A percentile compares a stretch with the other conserved stretches of the same genome.
phyloP scores from a whole-genome alignment of 1,140 invertebrate genomes.

The Aphelinus certus region DNA sequence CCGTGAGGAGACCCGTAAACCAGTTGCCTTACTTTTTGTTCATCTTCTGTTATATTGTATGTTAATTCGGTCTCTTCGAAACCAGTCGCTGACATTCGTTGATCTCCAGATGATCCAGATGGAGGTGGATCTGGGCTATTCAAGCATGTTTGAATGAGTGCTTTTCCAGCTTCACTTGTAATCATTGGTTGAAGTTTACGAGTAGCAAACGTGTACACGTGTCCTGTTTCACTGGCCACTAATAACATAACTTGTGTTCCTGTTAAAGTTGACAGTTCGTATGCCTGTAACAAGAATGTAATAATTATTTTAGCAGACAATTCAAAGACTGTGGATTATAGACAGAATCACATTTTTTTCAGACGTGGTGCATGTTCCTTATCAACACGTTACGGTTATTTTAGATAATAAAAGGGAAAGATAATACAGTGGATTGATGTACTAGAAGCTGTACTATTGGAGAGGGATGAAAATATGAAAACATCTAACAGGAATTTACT shows the following conservation, averaged over 20 bases:
- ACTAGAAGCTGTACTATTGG: no score
- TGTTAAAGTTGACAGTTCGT: constrained; percentile 98
- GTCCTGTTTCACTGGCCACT: constrained; percentile 95
- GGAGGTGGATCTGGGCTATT: constrained; percentile 95
- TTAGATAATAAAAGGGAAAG: no score
- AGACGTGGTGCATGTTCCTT: no score
- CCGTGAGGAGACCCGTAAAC: constrained; percentile 81
- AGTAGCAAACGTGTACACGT: constrained; percentile 99
- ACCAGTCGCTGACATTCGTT: constrained; percentile 97
- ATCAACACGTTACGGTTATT: no score
- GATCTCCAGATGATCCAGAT: constrained; percentile 79
- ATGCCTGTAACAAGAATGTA: constrained; percentile 78
- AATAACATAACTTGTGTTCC: constrained; percentile 98
- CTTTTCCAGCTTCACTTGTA: constrained; percentile 97
- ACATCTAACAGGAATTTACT: no score
- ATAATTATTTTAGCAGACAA: background rate
- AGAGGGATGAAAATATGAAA: no score
- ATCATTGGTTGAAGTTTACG: constrained; percentile 99
- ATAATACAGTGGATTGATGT: no score
- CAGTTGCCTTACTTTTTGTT: constrained; percentile 95
- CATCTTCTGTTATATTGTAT: constrained; percentile 94
- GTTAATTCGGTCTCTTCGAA: constrained; percentile 98
- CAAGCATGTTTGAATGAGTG: constrained; percentile 97
- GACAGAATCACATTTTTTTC: no score
- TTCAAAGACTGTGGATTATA: no score